Evolutionary conservation across 2,888 invertebrate species (phyloP).

Genomic region (Meghimatium bilineatum): DNA sequence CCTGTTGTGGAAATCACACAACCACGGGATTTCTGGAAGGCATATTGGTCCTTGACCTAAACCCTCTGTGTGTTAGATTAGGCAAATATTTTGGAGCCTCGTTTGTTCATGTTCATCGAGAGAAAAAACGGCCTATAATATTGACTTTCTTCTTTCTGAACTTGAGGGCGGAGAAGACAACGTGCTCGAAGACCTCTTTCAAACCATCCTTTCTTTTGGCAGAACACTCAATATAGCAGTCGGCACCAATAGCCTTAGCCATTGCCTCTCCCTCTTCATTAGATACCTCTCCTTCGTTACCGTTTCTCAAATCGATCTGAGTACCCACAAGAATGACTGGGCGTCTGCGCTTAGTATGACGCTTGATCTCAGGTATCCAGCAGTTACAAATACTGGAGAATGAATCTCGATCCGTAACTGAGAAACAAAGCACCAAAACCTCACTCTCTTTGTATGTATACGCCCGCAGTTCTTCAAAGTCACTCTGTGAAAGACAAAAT

Average conservation of each 20-base stretch:
- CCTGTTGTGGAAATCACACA: background rate
- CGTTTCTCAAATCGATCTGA: constrained; percentile 64
- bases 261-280: constrained; percentile 57
- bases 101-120: constrained; percentile 14
- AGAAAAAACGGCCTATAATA: constrained; percentile 52
- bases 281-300: constrained; percentile 59
- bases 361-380: constrained; percentile 67
- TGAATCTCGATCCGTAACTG: constrained; percentile 64
- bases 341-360: constrained; percentile 60
- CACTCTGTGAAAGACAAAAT: constrained; percentile 57
- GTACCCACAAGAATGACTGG: constrained; percentile 66
- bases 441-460: constrained; percentile 68
- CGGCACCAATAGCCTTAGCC: constrained; percentile 60
- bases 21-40: background rate
- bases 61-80: background rate
- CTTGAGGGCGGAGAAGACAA: constrained; percentile 59
- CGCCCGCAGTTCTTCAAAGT: constrained; percentile 62
- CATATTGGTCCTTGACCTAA: too few species aligned
- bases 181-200: constrained; percentile 60
- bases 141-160: constrained; percentile 54
- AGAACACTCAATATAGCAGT: constrained; percentile 63
- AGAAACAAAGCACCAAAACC: constrained; percentile 66
- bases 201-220: constrained; percentile 58
- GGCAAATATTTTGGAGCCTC: background rate
- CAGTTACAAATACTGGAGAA: constrained; percentile 61